Percentiles rank a stretch among this genome's conserved stretches.
Evolutionary conservation across 2,888 invertebrate species (phyloP).

Genomic region (Scrobipalpa costella): DNA sequence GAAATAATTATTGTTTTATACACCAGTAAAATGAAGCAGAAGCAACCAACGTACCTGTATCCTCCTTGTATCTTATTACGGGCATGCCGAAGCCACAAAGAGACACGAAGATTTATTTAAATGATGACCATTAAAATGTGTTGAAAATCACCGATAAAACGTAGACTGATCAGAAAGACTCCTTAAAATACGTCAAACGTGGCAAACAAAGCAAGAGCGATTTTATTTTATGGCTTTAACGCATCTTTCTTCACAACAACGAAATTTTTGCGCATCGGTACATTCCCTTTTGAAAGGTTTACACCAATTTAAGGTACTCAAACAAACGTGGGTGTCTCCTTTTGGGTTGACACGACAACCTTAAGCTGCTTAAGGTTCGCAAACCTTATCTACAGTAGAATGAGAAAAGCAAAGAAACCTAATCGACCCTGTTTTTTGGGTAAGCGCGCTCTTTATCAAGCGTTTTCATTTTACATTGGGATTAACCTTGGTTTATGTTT

Average conservation of each 20-base stretch:
- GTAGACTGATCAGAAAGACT: too few species aligned
- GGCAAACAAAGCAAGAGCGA: too few species aligned
- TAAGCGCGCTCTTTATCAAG: slow-evolving; percentile 69
- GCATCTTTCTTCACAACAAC: background rate
- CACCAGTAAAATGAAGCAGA: too few species aligned
- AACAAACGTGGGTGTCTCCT: slow-evolving; percentile 44
- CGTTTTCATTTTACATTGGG: slow-evolving; percentile 10
- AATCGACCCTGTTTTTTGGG: slow-evolving; percentile 31
- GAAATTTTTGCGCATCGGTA: background rate
- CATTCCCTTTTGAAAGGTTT: slow-evolving; percentile 6
- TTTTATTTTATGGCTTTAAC: too few species aligned
- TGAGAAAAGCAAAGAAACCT: slow-evolving; percentile 29
- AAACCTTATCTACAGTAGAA: slow-evolving; percentile 27
- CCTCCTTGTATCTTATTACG: too few species aligned
- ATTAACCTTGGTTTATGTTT: background rate
- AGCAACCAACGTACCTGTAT: too few species aligned
- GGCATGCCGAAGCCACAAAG: too few species aligned
- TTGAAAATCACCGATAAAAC: too few species aligned
- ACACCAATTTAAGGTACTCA: slow-evolving; percentile 9
- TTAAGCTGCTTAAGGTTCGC: slow-evolving; percentile 47
- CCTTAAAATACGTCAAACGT: too few species aligned
- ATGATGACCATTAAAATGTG: too few species aligned
- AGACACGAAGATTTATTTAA: too few species aligned
- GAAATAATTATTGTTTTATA: too few species aligned
- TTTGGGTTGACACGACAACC: slow-evolving; percentile 44